Percentiles rank a stretch among this genome's conserved stretches.
These are phyloP conservation scores for Brenthis hecate DNA, from an alignment of 2,888 invertebrate species.

Conservation along the genomic window DNA sequence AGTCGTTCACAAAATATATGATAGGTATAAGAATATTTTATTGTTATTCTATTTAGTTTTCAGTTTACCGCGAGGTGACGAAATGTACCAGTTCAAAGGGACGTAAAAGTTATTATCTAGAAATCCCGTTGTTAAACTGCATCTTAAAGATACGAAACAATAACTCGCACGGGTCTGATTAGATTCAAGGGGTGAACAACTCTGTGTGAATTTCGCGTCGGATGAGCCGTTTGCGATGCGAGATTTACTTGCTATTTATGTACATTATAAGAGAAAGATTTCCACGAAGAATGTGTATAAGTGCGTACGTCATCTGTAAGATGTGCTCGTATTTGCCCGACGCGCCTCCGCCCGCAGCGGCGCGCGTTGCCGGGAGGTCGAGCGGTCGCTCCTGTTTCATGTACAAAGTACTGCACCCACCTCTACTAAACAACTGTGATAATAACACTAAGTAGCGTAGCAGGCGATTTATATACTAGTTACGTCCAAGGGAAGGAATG, in stretches of 20 bases:
- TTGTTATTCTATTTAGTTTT: conserved; percentile 81
- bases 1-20: conserved; percentile 76
- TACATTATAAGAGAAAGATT: conserved; percentile 80
- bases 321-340: conserved; percentile 61
- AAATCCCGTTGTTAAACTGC: conserved; percentile 65
- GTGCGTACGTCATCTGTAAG: conserved; percentile 66
- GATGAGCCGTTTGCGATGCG: conserved; percentile 54
- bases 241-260: conserved; percentile 62
- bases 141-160: conserved; percentile 59
- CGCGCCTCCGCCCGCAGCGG: conserved; percentile 46
- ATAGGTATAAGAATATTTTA: conserved; percentile 82
- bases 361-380: too few relatives aligned
- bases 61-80: conserved; percentile 79
- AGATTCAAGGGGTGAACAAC: conserved; percentile 71
- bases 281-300: conserved; percentile 75
- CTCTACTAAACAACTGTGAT: conserved; percentile 84
- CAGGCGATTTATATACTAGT: conserved; percentile 82
- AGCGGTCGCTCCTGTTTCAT: conserved; percentile 78
- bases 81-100: conserved; percentile 80
- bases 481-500: conserved; percentile 83
- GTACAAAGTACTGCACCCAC: conserved; percentile 83
- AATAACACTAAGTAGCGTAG: conserved; percentile 84
- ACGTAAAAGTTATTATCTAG: conserved; percentile 81
- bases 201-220: conserved; percentile 63
- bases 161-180: conserved; percentile 63